These are phyloP conservation scores for Athripsodes cinereus DNA, from an alignment of 2,888 invertebrate genomes.

Conservation along the genomic window DNA sequence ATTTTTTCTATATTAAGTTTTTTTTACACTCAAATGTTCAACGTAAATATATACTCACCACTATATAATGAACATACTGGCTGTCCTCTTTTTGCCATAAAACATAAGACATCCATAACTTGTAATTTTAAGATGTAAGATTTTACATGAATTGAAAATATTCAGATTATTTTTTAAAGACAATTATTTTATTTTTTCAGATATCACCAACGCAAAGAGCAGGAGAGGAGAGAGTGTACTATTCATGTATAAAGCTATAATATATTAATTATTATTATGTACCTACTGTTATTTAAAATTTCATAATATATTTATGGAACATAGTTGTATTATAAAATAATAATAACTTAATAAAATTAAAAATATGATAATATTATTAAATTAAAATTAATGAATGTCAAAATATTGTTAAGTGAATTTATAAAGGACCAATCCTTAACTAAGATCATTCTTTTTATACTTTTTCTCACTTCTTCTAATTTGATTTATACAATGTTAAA, in stretches of 20 bases:
- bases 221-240: slow-evolving; percentile 67
- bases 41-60: too few relatives aligned
- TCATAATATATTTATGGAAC: slow-evolving; percentile 7
- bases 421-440: slow-evolving; percentile 5
- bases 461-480: too few relatives aligned
- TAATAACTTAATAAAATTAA: slow-evolving; percentile 3
- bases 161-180: too few relatives aligned
- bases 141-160: too few relatives aligned
- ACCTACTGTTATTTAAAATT: background rate
- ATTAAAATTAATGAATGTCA: background rate
- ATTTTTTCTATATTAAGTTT: too few relatives aligned
- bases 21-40: too few relatives aligned
- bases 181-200: slow-evolving; percentile 48
- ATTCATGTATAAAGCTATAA: slow-evolving; percentile 56
- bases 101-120: too few relatives aligned
- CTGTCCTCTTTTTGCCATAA: too few relatives aligned
- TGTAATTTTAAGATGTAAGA: too few relatives aligned
- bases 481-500: too few relatives aligned
- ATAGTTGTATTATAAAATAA: background rate
- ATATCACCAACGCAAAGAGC: slow-evolving; percentile 67
- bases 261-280: background rate
- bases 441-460: too few relatives aligned
- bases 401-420: slow-evolving; percentile 1
- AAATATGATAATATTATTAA: background rate
- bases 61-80: too few relatives aligned